Percentiles rank a stretch among this genome's conserved stretches.
These are phyloP conservation scores for Cantharis flavilabris DNA, from an alignment of 2,888 invertebrate species.

Conservation along the genomic window DNA sequence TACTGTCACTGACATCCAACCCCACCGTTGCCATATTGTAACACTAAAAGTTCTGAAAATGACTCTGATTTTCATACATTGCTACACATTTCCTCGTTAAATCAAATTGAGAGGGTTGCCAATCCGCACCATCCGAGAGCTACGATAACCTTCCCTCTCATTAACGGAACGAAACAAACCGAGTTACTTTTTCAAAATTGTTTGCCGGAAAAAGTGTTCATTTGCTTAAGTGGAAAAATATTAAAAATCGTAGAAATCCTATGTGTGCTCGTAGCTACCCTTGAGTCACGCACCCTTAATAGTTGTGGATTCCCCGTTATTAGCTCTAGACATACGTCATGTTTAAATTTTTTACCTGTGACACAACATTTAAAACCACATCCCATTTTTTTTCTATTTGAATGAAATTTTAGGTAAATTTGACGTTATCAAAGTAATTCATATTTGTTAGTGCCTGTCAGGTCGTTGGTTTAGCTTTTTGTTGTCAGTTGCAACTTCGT, in stretches of 20 bases:
- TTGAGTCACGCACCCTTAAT: background rate
- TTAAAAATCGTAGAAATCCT: background rate
- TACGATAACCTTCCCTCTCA: background rate
- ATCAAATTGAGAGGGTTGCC: slow-evolving; percentile 13
- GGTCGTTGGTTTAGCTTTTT: background rate
- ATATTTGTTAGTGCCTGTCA: background rate
- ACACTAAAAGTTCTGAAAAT: slow-evolving; percentile 29
- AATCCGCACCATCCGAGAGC: background rate
- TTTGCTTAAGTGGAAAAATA: background rate
- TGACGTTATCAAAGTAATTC: background rate
- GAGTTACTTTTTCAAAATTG: background rate
- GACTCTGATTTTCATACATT: slow-evolving; percentile 24
- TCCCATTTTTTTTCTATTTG: background rate
- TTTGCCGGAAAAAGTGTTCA: background rate
- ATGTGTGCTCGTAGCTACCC: background rate
- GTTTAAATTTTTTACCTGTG: background rate
- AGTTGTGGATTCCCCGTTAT: background rate
- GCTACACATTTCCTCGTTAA: slow-evolving; percentile 4
- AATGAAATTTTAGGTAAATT: background rate
- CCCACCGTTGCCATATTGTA: slow-evolving; percentile 32
- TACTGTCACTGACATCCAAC: slow-evolving; percentile 24
- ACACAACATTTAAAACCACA: background rate
- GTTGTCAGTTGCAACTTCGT: background rate
- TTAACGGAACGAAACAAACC: background rate
- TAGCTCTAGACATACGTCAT: background rate